Conservation (phyloP, 2,888 invertebrate genomes). For the Pandemis heparana region DNA sequence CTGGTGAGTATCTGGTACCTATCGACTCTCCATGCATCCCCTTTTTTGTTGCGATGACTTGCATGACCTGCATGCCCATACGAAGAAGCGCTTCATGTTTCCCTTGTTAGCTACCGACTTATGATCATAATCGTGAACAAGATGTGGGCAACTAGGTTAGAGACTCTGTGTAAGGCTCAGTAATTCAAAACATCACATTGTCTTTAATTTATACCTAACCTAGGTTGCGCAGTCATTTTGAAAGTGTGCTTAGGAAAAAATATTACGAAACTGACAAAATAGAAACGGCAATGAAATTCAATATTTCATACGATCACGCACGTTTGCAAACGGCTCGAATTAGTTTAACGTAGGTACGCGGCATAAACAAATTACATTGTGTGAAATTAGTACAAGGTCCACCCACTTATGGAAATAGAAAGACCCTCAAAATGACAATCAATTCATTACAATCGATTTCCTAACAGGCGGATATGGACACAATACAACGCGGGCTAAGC, state of each 20-base stretch:
- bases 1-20: background rate
- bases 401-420: conserved; percentile 22
- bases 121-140: background rate
- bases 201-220: conserved; percentile 14
- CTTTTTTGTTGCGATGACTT: conserved; percentile 4
- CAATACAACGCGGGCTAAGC: conserved; percentile 45
- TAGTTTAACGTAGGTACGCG: background rate
- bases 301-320: conserved; percentile 15
- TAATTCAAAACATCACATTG: conserved; percentile 18
- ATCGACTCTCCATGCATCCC: background rate
- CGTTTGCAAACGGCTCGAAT: conserved; percentile 8
- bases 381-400: conserved; percentile 38
- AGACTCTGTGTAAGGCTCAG: background rate
- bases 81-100: background rate
- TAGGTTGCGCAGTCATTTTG: conserved; percentile 19
- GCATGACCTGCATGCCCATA: conserved; percentile 15
- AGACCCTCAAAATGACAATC: conserved; percentile 37
- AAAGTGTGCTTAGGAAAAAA: conserved; percentile 6
- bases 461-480: conserved; percentile 48
- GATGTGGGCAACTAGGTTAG: conserved; percentile 12
- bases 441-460: conserved; percentile 48
- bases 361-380: conserved; percentile 7
- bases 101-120: conserved; percentile 14
- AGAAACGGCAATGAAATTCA: conserved; percentile 14
- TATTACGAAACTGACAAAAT: conserved; percentile 10